Evolutionary conservation across 2,888 invertebrate genomes (phyloP).

Genomic region (Aphodius granarius): DNA sequence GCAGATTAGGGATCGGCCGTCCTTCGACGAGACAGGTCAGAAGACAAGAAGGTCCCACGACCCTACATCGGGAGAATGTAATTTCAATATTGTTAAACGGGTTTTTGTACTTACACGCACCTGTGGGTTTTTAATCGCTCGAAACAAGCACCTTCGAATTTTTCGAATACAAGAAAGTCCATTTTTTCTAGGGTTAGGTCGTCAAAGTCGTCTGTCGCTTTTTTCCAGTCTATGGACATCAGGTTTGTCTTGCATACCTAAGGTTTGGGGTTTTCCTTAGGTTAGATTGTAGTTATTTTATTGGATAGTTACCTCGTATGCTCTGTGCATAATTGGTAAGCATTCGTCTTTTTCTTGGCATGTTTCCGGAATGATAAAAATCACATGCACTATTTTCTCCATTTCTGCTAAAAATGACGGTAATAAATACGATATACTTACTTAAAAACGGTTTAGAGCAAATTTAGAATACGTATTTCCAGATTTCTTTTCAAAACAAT

Average conservation of each 20-base stretch:
- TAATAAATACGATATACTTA: too few relatives aligned
- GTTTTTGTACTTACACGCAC: constrained; percentile 64
- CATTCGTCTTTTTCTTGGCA: constrained; percentile 55
- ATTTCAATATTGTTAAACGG: not conserved
- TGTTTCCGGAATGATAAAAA: constrained; percentile 60
- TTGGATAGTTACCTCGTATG: constrained; percentile 56
- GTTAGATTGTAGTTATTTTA: not conserved
- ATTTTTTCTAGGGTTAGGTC: constrained; percentile 60
- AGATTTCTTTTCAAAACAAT: too few relatives aligned
- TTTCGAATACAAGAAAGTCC: constrained; percentile 77
- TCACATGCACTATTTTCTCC: constrained; percentile 23
- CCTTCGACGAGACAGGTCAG: constrained; percentile 72
- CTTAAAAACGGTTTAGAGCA: too few relatives aligned
- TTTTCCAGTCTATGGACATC: constrained; percentile 65
- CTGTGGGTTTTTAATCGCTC: constrained; percentile 64
- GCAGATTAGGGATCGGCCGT: constrained; percentile 72
- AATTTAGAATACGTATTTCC: too few relatives aligned
- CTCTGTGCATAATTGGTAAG: constrained; percentile 44
- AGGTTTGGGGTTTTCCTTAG: constrained; percentile 26
- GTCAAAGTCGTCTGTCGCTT: constrained; percentile 61
- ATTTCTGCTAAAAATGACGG: too few relatives aligned
- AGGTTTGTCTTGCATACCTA: constrained; percentile 57
- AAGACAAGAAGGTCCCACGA: constrained; percentile 82
- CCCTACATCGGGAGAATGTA: constrained; percentile 55
- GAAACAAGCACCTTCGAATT: constrained; percentile 75